phyloP scores from a whole-genome alignment of 2,797 vertebrate species.

The Acanthopagrus latus region DNA sequence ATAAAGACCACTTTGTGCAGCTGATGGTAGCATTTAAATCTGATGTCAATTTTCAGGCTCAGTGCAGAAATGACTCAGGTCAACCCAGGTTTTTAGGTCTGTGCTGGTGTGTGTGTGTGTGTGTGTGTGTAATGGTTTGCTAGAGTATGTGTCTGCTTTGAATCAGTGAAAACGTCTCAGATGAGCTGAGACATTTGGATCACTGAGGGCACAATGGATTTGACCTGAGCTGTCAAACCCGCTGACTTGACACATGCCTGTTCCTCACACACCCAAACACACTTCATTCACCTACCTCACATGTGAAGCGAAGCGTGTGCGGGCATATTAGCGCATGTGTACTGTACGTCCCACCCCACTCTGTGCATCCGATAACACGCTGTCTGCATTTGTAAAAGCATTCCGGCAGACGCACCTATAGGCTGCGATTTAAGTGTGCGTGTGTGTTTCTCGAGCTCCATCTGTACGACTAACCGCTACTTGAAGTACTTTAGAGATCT shows the following conservation, averaged over 20 bases:
- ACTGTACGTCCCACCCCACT: conserved; percentile 28
- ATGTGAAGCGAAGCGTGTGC: conserved; percentile 40
- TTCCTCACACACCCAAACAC: conserved; percentile 10
- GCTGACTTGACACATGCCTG: conserved; percentile 28
- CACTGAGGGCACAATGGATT: conserved; percentile 6
- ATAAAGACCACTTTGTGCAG: not conserved
- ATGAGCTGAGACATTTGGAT: conserved; percentile 31
- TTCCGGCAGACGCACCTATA: conserved; percentile 60
- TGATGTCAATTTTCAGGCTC: conserved; percentile 20
- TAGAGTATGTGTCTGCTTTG: conserved; percentile 12
- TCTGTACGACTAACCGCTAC: conserved; percentile 63
- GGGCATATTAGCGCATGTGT: conserved; percentile 29
- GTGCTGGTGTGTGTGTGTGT: not conserved
- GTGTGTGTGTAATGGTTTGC: too few species aligned
- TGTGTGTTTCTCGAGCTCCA: conserved; percentile 36
- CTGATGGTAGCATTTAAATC: conserved; percentile 15
- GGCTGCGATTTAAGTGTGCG: conserved; percentile 59
- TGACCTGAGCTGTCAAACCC: conserved; percentile 28
- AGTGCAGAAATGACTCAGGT: not conserved
- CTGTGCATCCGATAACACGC: conserved; percentile 44
- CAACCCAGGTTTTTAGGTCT: conserved; percentile 21
- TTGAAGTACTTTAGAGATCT: conserved; percentile 68
- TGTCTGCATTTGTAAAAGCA: conserved; percentile 56
- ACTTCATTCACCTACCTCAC: conserved; percentile 23
- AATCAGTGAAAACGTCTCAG: conserved; percentile 10